Evolutionary conservation across 92 coral and sea anemone species (phyloP), one percentile per base, ranked within the genome.

Genomic region (Montipora capitata): DNA sequence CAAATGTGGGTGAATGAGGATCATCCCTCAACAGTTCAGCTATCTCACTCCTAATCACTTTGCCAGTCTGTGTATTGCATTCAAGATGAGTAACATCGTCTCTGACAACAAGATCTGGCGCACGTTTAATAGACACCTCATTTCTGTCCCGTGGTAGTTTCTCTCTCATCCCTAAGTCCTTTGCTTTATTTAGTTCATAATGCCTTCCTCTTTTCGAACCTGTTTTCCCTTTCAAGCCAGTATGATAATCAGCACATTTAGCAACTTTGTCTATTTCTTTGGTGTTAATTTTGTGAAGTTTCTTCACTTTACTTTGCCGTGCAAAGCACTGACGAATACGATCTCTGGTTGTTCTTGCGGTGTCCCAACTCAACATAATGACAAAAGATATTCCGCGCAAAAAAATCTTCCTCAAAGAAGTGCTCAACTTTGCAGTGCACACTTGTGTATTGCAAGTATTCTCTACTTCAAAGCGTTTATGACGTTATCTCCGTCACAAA

Each of bases 401-500:
- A 3, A 63, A 63, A 48, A 48, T 5, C 7, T 2, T 5, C 11
- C 39, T 63, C 40, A 3, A 63, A 63, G n/a, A 16, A 13, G 62
- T 42, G 17, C 18, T 59, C 5, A n/a, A 76, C 17, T 20, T 56
- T 76, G 40, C 13, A 57, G 7, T 48, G 16, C 71, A 13, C 59
- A 40, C 70, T 20, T 18, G 6, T 10, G 40, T 0, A 38, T 14
- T 17, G 20, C 13, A 40, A 40, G 62, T 42, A 3, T 42, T 59
- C 57, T 59, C 16, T 6, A 1, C 18, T 18, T 45, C 15, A 77
- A 59, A 61, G 38, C 65, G 45, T 75, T 54, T 54, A n/a, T 75
- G 64, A 74, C 79, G 48, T 52, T 35, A 35, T 52, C 6, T 3
- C 12, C 42, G 62, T 75, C 79, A 75, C 79, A 54, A 75, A 17